Evolutionary conservation across 2,113 vertebrate species (phyloP).

Genomic region (Cephalopholis sonnerati): DNA sequence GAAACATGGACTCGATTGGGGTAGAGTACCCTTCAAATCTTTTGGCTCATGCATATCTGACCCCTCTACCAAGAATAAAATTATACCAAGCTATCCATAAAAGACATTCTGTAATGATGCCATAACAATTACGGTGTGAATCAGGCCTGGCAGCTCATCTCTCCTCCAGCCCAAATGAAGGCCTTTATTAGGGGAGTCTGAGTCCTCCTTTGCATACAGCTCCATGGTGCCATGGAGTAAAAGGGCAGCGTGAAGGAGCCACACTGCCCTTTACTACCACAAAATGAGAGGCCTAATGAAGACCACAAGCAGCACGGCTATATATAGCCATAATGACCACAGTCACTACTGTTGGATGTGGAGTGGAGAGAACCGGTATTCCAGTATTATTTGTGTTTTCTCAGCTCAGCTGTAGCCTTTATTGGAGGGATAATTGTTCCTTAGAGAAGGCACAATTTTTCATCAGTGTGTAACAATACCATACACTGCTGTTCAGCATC

Average conservation of each 20-base stretch:
- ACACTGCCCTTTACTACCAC: conserved; percentile 68
- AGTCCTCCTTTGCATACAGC: conserved; percentile 67
- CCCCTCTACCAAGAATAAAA: conserved; percentile 54
- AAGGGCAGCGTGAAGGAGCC: conserved; percentile 65
- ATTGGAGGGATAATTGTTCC: conserved; percentile 65
- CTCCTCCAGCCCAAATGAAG: conserved; percentile 62
- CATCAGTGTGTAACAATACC: conserved; percentile 18
- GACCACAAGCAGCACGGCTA: conserved; percentile 68
- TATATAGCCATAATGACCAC: conserved; percentile 73
- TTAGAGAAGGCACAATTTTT: conserved; percentile 57
- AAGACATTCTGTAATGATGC: conserved; percentile 67
- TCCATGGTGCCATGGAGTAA: conserved; percentile 61
- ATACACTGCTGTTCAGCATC: not conserved
- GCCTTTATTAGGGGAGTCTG: conserved; percentile 62
- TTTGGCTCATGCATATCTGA: conserved; percentile 68
- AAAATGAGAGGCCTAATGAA: conserved; percentile 76
- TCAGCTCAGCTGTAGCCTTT: conserved; percentile 48
- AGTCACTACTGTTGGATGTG: conserved; percentile 29
- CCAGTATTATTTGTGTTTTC: conserved; percentile 60
- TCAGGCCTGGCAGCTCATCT: conserved; percentile 68
- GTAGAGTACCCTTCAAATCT: conserved; percentile 72
- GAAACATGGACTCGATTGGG: conserved; percentile 65
- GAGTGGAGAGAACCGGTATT: conserved; percentile 18
- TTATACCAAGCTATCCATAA: conserved; percentile 57
- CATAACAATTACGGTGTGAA: conserved; percentile 66